Percentiles rank a stretch among this genome's conserved stretches.
Conservation (phyloP, 2,113 vertebrate species). For the Sceloporus undulatus region DNA sequence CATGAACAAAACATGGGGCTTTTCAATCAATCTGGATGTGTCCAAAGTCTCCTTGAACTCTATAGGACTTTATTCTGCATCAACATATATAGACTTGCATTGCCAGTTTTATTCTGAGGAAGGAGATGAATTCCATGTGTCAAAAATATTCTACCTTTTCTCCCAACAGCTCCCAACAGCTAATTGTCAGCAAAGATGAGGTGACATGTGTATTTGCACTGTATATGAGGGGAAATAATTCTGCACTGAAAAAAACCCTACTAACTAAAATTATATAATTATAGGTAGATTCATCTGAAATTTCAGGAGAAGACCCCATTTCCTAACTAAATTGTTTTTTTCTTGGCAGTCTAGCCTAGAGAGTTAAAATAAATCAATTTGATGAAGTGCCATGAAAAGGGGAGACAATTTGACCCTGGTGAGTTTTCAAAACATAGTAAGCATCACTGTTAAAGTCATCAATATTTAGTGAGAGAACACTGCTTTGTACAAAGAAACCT, state of each 20-base stretch:
- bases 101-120: not conserved
- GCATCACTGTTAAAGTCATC: not conserved
- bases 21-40: too few relatives aligned
- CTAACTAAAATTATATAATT: not conserved
- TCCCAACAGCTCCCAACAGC: not conserved
- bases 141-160: not conserved
- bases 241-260: not conserved
- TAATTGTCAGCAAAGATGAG: not conserved
- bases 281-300: not conserved
- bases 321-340: slow-evolving; percentile 10
- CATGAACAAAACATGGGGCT: too few relatives aligned
- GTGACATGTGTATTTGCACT: not conserved
- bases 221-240: not conserved
- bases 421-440: not conserved
- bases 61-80: not conserved
- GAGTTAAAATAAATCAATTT: not conserved
- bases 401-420: not conserved
- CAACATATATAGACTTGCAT: not conserved
- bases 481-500: not conserved
- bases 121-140: not conserved
- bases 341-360: slow-evolving; percentile 1
- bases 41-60: not conserved
- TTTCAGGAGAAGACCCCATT: not conserved
- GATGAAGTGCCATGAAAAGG: slow-evolving; percentile 11
- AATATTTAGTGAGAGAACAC: slow-evolving; percentile 1